These are phyloP conservation scores for Atherinomorus stipes DNA, from an alignment of 2,113 vertebrate species.

Conservation along the genomic window DNA sequence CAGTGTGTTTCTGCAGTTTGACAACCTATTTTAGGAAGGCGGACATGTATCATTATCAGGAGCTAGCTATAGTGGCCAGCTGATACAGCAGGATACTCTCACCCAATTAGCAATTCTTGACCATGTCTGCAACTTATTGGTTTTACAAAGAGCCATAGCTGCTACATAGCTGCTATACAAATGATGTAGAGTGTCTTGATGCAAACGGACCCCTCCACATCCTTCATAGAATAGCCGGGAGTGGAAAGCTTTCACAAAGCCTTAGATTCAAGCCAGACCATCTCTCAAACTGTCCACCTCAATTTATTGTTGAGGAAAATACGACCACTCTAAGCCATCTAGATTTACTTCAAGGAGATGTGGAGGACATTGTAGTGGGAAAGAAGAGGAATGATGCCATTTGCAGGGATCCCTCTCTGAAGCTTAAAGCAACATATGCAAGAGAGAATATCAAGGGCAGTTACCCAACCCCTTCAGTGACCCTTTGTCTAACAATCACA, in stretches of 20 bases:
- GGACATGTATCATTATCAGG: conserved; percentile 73
- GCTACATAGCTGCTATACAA: conserved; percentile 36
- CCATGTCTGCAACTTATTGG: conserved; percentile 49
- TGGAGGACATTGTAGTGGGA: conserved; percentile 64
- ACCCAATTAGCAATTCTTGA: conserved; percentile 78
- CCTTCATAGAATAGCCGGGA: conserved; percentile 60
- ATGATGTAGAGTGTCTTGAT: conserved; percentile 56
- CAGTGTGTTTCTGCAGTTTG: conserved; percentile 68
- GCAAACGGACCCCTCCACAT: conserved; percentile 48
- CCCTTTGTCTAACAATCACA: conserved; percentile 54
- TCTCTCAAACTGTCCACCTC: conserved; percentile 73
- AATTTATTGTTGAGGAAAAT: conserved; percentile 74
- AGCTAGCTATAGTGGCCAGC: conserved; percentile 52
- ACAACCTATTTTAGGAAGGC: conserved; percentile 71
- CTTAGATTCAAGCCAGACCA: conserved; percentile 66
- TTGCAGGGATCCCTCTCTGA: conserved; percentile 54
- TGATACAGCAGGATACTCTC: conserved; percentile 69
- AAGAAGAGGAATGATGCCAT: conserved; percentile 61
- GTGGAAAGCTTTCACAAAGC: conserved; percentile 72
- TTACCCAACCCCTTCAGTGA: conserved; percentile 49
- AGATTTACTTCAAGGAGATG: conserved; percentile 76
- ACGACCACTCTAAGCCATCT: conserved; percentile 74
- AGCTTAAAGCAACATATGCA: conserved; percentile 69
- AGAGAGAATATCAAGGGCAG: conserved; percentile 63
- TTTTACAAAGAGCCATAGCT: conserved; percentile 40